Evolutionary conservation across 2,888 invertebrate genomes (phyloP), one percentile per base, ranked within the genome.

Genomic region (Schizaphis graminum): DNA sequence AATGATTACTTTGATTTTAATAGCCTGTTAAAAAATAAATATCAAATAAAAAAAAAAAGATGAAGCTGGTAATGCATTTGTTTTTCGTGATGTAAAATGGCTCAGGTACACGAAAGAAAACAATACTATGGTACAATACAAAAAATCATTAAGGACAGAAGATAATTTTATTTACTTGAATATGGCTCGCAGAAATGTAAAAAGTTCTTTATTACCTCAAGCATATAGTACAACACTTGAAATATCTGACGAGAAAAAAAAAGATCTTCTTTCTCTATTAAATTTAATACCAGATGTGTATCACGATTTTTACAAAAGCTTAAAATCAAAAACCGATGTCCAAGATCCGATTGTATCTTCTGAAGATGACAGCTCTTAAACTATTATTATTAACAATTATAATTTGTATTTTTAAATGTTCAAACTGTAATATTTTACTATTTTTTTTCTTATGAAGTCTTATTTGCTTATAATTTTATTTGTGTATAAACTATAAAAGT

Each of bases 251-350:
- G 77, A 84, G 35, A 84, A 84, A 84, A 84, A 84, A 84, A 84
- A 84, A 84, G 77, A 84, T 84, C 77, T 84, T 84, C 77, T 84
- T 35, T 84, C 77, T 35, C 35, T 84, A 84, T 35, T 84, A 41
- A 84, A 84, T 84, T 84, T 35, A 41, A 84, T 84, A 84, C 77
- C 77, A 84, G 77, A 84, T 84, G 77, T 84, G 77, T 84, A 84
- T 84, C 77, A 84, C 77, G 21, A 84, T 84, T 35, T 84, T 21
- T 84, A 84, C 21, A 41, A 84, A 84, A 84, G n/a, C 21, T 28
- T 61, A 61, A 28, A 61, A 61, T 61, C 61, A 61, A 61, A 61
- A 61, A 61, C 61, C 61, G 61, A 84, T 84, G 13, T 84, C 35
- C 77, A 84, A 41, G 77, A 84, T 84, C 77, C 77, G 5, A 77